phyloP scores from a whole-genome alignment of 2,888 invertebrate genomes.

The Aphelenchoides bicaudatus region DNA sequence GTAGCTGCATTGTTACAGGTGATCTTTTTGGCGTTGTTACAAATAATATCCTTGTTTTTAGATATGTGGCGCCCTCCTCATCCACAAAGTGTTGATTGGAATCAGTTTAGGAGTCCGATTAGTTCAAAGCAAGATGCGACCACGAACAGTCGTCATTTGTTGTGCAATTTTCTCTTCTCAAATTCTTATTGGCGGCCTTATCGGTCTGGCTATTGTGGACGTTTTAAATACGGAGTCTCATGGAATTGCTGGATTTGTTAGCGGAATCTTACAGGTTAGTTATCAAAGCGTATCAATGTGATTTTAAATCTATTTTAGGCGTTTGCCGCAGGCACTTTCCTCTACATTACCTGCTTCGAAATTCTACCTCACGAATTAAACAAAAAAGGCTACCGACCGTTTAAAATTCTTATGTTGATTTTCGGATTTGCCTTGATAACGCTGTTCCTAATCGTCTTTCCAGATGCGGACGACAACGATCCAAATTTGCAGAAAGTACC shows the following conservation, averaged over 20 bases:
- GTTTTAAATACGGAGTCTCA: constrained; percentile 66
- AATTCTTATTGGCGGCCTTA: constrained; percentile 68
- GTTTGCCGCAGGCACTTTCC: constrained; percentile 82
- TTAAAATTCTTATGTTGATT: constrained; percentile 46
- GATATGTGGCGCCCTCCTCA: constrained; percentile 65
- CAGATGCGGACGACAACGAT: constrained; percentile 37
- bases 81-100: constrained; percentile 67
- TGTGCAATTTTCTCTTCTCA: constrained; percentile 59
- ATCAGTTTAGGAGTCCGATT: constrained; percentile 66
- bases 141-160: constrained; percentile 60
- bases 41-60: constrained; percentile 40
- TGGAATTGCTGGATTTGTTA: constrained; percentile 38
- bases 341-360: constrained; percentile 95
- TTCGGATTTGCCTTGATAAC: constrained; percentile 51
- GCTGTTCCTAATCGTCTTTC: constrained; percentile 49
- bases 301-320: constrained; percentile 66
- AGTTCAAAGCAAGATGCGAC: constrained; percentile 62
- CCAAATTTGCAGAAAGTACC: background rate
- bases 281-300: background rate
- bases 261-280: constrained; percentile 48
- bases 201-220: constrained; percentile 66
- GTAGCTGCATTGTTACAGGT: constrained; percentile 51
- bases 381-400: constrained; percentile 38
- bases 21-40: constrained; percentile 3
- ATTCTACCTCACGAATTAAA: constrained; percentile 72